Conservation (phyloP, 2,888 invertebrate genomes). For the Acrocera orbiculus region DNA sequence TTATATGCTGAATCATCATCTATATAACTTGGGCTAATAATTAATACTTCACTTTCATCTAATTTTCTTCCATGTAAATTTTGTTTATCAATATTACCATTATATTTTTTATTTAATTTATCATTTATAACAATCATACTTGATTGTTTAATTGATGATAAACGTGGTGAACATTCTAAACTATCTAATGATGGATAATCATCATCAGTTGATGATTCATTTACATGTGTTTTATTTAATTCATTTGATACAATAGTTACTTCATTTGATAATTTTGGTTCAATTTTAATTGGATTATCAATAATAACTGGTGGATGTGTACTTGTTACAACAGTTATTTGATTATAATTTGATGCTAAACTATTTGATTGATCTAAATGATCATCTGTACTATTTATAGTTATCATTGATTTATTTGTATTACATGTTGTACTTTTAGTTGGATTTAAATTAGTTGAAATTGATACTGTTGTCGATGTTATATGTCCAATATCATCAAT, state of each 20-base stretch:
- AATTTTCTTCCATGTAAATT: slow-evolving; percentile 40
- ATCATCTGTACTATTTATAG: slow-evolving; percentile 22
- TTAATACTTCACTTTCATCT: slow-evolving; percentile 74
- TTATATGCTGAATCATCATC: slow-evolving; percentile 45
- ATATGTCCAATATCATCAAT: too few relatives aligned
- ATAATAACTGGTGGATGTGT: slow-evolving; percentile 61
- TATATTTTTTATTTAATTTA: slow-evolving; percentile 21
- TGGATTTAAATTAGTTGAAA: slow-evolving; percentile 8
- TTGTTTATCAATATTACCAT: slow-evolving; percentile 6
- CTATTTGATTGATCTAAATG: slow-evolving; percentile 46
- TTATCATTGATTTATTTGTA: slow-evolving; percentile 16
- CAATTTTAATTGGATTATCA: slow-evolving; percentile 35
- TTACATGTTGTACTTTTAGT: slow-evolving; percentile 7
- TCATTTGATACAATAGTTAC: slow-evolving; percentile 70
- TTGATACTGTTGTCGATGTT: slow-evolving; percentile 12
- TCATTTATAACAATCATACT: slow-evolving; percentile 24
- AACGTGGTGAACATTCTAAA: slow-evolving; percentile 37
- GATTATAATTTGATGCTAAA: slow-evolving; percentile 49
- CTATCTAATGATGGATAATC: slow-evolving; percentile 62
- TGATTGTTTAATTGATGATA: slow-evolving; percentile 18
- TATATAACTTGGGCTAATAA: slow-evolving; percentile 52
- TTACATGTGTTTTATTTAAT: slow-evolving; percentile 44
- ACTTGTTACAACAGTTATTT: slow-evolving; percentile 68
- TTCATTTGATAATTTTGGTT: slow-evolving; percentile 33
- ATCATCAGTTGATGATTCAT: slow-evolving; percentile 58